Evolutionary conservation across 2,888 invertebrate genomes (phyloP).

Genomic region (Netelia melanura): DNA sequence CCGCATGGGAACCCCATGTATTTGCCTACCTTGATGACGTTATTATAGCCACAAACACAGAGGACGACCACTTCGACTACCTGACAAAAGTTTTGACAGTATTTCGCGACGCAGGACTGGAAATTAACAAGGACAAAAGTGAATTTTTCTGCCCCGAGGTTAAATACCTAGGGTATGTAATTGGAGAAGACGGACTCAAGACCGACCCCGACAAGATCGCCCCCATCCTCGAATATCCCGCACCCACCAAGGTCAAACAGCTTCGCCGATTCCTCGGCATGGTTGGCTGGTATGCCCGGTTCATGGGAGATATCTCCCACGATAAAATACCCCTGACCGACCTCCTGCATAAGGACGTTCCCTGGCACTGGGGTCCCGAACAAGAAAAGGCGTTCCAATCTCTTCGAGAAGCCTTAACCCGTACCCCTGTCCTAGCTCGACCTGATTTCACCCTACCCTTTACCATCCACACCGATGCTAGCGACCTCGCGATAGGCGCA

Average conservation of each 20-base stretch:
- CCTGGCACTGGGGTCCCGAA: conserved; percentile 32
- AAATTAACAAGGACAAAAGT: too few species aligned
- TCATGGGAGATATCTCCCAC: conserved; percentile 5
- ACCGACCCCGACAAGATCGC: too few species aligned
- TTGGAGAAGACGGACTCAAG: too few species aligned
- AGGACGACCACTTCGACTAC: too few species aligned
- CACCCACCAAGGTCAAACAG: too few species aligned
- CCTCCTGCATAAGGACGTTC: not conserved
- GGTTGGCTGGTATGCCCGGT: conserved; percentile 11
- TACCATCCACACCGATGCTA: conserved; percentile 42
- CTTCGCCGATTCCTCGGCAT: conserved; percentile 47
- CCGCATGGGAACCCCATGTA: too few species aligned
- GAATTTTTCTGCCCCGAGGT: too few species aligned
- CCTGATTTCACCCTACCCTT: conserved; percentile 42
- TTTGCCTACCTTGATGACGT: too few species aligned
- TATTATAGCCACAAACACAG: too few species aligned
- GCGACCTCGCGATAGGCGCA: not conserved
- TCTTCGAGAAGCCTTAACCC: conserved; percentile 1
- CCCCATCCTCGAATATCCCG: conserved; percentile 23
- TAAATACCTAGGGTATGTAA: too few species aligned
- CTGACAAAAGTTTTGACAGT: too few species aligned
- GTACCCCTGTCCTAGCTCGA: conserved; percentile 38
- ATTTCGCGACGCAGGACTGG: too few species aligned
- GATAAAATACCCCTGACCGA: not conserved
- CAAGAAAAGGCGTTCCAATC: conserved; percentile 34